phyloP scores from a whole-genome alignment of 30 jellyfish, hydroid and myxozoan genomes.

The Hydractinia symbiolongicarpus region DNA sequence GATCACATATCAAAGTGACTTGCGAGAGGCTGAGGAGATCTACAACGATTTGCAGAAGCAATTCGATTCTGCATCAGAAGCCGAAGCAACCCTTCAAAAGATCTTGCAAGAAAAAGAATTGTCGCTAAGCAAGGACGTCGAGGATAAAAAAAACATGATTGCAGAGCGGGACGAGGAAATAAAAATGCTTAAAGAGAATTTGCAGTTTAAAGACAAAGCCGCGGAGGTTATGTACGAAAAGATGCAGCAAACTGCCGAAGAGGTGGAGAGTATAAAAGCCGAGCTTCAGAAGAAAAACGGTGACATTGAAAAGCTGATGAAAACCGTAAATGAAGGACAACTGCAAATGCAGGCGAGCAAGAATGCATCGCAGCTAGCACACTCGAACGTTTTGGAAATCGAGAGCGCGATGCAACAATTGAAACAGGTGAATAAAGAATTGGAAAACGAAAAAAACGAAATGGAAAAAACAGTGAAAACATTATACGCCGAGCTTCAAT shows the following conservation, averaged over 20 bases:
- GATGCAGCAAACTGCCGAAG: slow-evolving; percentile 25
- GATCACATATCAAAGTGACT: slow-evolving; percentile 30
- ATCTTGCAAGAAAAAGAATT: slow-evolving; percentile 17
- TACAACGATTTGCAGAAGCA: slow-evolving; percentile 36
- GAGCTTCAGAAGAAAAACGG: background rate
- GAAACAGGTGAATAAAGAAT: background rate
- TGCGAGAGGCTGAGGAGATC: slow-evolving; percentile 30
- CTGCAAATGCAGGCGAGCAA: background rate
- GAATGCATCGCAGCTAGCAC: background rate
- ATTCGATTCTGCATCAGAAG: slow-evolving; percentile 20
- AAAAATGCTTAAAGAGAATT: slow-evolving; percentile 1
- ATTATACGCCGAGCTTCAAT: background rate
- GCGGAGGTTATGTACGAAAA: slow-evolving; percentile 7
- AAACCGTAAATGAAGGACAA: background rate
- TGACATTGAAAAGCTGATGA: background rate
- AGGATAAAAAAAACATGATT: background rate
- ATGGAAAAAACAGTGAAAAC: too few species aligned
- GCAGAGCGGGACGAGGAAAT: slow-evolving; percentile 26
- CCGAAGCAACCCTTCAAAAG: slow-evolving; percentile 29
- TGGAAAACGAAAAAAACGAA: too few species aligned
- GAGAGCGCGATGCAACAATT: background rate
- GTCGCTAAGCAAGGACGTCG: background rate
- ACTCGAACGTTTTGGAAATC: background rate
- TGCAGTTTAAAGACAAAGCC: slow-evolving; percentile 30
- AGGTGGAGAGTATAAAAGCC: background rate